Conservation (phyloP, 2,888 invertebrate genomes). For the Tachystola acroxantha region DNA sequence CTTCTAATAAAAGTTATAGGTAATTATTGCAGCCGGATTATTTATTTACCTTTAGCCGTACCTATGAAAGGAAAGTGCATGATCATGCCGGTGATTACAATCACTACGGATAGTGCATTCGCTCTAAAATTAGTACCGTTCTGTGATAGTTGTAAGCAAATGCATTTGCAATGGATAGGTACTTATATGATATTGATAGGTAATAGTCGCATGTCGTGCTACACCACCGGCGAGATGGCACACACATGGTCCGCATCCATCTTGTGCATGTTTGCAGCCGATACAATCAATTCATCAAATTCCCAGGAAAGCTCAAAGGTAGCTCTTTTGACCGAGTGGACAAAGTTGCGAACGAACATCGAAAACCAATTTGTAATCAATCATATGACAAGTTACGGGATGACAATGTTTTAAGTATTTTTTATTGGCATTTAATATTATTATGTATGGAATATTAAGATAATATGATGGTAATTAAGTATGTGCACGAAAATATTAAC, state of each 20-base stretch:
- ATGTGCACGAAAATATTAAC: too few relatives aligned
- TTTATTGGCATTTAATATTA: too few relatives aligned
- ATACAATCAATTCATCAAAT: constrained; percentile 7
- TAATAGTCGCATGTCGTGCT: constrained; percentile 48
- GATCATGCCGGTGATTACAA: constrained; percentile 18
- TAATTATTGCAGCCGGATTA: not conserved
- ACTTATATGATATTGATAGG: constrained; percentile 60
- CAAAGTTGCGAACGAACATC: too few relatives aligned
- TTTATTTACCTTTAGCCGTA: not conserved
- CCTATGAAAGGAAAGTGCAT: constrained; percentile 10
- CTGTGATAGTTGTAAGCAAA: constrained; percentile 38
- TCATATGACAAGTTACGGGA: too few relatives aligned
- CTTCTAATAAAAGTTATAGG: too few relatives aligned
- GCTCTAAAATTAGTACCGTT: constrained; percentile 58
- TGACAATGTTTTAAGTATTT: too few relatives aligned
- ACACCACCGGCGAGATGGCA: constrained; percentile 26
- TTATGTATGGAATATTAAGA: too few relatives aligned
- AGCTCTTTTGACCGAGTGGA: too few relatives aligned
- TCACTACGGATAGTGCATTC: constrained; percentile 38
- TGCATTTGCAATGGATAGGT: constrained; percentile 43
- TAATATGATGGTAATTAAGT: too few relatives aligned
- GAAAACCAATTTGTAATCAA: too few relatives aligned
- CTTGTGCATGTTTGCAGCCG: constrained; percentile 36
- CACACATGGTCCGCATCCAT: constrained; percentile 60
- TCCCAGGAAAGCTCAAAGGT: not conserved